phyloP scores from a whole-genome alignment of 2,113 vertebrate genomes.

The Paramormyrops kingsleyae region DNA sequence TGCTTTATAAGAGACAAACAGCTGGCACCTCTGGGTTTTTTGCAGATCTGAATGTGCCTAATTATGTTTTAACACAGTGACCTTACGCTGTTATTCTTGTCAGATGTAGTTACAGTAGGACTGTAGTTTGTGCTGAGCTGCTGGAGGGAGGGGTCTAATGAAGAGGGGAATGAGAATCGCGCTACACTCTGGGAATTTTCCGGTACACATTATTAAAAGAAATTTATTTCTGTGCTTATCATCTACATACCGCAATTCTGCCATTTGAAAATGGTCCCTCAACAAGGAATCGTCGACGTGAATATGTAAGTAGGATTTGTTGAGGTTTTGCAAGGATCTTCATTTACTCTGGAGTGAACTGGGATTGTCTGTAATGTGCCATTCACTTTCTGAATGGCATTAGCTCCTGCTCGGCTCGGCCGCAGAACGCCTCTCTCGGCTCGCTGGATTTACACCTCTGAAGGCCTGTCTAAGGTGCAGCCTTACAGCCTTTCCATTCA shows the following conservation, averaged over 20 bases:
- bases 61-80: constrained; percentile 52
- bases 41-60: constrained; percentile 33
- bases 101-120: constrained; percentile 51
- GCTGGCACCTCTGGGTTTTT: constrained; percentile 36
- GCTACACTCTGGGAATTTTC: not conserved
- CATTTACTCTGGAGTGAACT: not conserved
- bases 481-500: not conserved
- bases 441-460: not conserved
- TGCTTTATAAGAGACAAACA: not conserved
- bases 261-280: not conserved
- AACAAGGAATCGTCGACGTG: not conserved
- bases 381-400: constrained; percentile 6
- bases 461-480: not conserved
- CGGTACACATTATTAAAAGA: not conserved
- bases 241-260: not conserved
- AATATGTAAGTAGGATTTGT: not conserved
- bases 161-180: constrained; percentile 7
- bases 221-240: not conserved
- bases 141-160: not conserved
- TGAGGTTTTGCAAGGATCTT: not conserved
- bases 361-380: not conserved
- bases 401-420: not conserved
- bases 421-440: not conserved
- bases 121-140: constrained; percentile 18
- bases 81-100: constrained; percentile 48